A percentile compares a stretch with the other conserved stretches of the same genome.
Evolutionary conservation across 2,797 vertebrate genomes (phyloP).

Genomic region (Forpus xanthops): DNA sequence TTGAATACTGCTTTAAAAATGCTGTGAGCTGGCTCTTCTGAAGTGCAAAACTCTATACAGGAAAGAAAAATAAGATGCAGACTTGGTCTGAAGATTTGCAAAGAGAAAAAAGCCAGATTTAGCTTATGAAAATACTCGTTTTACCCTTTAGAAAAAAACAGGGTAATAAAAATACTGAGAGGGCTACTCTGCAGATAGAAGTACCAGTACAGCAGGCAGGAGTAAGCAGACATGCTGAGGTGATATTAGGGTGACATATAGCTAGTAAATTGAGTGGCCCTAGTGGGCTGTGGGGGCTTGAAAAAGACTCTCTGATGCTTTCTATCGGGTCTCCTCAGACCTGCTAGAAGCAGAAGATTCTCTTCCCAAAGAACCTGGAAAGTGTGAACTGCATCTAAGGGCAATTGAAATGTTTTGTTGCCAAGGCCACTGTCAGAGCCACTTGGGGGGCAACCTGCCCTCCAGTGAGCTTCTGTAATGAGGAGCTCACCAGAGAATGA

Average conservation of each 20-base stretch:
- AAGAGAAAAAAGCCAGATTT: background rate
- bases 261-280: background rate
- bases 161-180: background rate
- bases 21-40: background rate
- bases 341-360: background rate
- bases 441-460: rapidly evolving
- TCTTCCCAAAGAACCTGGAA: background rate
- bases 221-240: background rate
- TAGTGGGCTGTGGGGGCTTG: background rate
- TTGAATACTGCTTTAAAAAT: background rate
- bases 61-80: background rate
- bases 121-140: background rate
- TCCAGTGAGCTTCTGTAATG: background rate
- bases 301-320: background rate
- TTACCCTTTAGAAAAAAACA: background rate
- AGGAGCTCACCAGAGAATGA: background rate
- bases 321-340: background rate
- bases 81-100: background rate
- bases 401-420: rapidly evolving
- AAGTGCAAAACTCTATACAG: background rate
- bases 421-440: background rate
- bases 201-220: background rate
- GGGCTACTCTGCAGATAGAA: background rate
- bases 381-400: background rate
- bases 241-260: background rate